phyloP scores from a whole-genome alignment of 2,797 vertebrate species.

The Smutsia temminckii region DNA sequence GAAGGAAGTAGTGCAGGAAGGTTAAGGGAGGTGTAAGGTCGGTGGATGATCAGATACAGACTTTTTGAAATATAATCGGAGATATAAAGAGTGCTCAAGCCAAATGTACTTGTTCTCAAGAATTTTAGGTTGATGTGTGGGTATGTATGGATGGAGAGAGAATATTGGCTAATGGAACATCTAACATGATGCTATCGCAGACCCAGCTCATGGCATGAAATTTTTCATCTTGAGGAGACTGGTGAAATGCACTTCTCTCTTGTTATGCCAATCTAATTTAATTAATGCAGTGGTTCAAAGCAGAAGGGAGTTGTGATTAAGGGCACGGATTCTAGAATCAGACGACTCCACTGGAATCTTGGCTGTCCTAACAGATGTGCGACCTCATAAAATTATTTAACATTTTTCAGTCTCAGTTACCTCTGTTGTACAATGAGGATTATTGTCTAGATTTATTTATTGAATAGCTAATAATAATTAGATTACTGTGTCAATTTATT shows the following conservation, averaged over 20 bases:
- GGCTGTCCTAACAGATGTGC: background rate
- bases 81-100: background rate
- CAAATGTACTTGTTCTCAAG: background rate
- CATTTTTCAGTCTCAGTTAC: background rate
- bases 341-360: background rate
- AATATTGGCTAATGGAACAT: background rate
- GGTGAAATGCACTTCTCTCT: background rate
- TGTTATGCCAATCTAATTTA: background rate
- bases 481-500: background rate
- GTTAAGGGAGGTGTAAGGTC: background rate
- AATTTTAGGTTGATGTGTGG: background rate
- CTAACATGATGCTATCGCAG: background rate
- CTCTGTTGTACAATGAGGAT: background rate
- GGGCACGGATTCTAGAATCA: background rate
- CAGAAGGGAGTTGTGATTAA: background rate
- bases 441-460: background rate
- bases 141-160: background rate
- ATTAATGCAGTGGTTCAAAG: background rate
- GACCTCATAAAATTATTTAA: background rate
- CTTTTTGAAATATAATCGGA: background rate
- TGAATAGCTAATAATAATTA: background rate
- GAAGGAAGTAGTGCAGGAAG: background rate
- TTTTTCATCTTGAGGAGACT: slow-evolving; percentile 5
- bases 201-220: background rate
- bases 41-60: background rate